Base-by-base conservation (phyloP, 2,113 vertebrate species). In the Micronycteris hirsuta region DNA sequence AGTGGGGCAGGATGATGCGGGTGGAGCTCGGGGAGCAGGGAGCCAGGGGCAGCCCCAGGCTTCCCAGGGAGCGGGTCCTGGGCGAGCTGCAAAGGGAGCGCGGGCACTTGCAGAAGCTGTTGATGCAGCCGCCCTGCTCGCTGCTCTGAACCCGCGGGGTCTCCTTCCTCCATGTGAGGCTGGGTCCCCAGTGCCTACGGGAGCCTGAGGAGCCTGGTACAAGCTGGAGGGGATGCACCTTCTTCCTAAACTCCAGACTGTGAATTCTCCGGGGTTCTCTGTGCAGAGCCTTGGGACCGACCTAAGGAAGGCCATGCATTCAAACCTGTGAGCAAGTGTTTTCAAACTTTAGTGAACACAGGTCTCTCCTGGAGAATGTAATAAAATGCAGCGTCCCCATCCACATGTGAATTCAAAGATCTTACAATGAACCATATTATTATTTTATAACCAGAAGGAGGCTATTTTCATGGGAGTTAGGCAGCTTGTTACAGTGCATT, bases 1-100 rank as follows among this genome's bases (percentile, higher is more conserved):
- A 90, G 68, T 73, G 73, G 70, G 95, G 94, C 77, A 96, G 92
- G 83, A 95, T 89, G 67, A 73, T 52, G 70, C 91, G 93, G 96
- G 97, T 95, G 89, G 95, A 73, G 36, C 76, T 89, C 54, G 52
- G 81, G 9, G 11, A 86, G 58, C 5, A 54, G 10, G 92, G 77
- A 96, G 43, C 52, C 65, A 17, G 45, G 82, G 74, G 49, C 81
- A 65, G 84, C n/a, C 63, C 76, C 13, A 31, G 41, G 86, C 70
- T 93, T 91, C 91, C 80, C 36, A 33, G 70, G 41, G 81, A 81
- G n/a, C n/a, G 67, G 43, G 81, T 90, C 77, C 71, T 33, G 19
- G 70, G 61, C 68, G 58, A 90, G 81, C n/a, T 10, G 33, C 24
- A 31, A 56, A 63, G 49, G 82, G 70, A 61, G 70, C 24, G 22